Percentiles rank a stretch among this genome's conserved stretches.
These are phyloP conservation scores for Drosophila virilis DNA, from an alignment of 1,140 invertebrate genomes.

Conservation along the genomic window DNA sequence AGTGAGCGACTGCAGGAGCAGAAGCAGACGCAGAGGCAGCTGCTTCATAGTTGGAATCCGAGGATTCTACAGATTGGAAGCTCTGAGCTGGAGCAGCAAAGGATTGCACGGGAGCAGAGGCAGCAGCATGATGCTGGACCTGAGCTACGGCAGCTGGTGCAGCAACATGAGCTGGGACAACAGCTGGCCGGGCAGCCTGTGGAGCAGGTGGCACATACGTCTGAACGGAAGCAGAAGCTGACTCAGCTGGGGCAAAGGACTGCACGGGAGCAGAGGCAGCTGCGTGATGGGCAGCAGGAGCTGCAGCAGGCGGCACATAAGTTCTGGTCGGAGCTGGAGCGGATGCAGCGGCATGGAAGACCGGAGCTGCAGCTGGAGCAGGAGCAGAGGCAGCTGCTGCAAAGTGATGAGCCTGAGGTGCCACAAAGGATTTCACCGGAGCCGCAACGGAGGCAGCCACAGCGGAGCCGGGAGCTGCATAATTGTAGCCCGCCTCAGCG, in stretches of 20 bases:
- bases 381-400: slow-evolving; percentile 9
- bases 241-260: slow-evolving; percentile 36
- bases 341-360: slow-evolving; percentile 18
- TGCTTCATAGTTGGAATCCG: slow-evolving; percentile 41
- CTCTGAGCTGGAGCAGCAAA: slow-evolving; percentile 49
- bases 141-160: slow-evolving; percentile 24
- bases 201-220: slow-evolving; percentile 28
- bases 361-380: slow-evolving; percentile 13
- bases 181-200: slow-evolving; percentile 15
- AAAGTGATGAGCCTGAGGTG: slow-evolving; percentile 4
- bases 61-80: slow-evolving; percentile 43
- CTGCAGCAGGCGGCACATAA: slow-evolving; percentile 13
- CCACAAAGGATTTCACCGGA: slow-evolving; percentile 49
- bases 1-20: slow-evolving; percentile 35
- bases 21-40: slow-evolving; percentile 62
- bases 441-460: slow-evolving; percentile 52
- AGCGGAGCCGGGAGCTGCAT: slow-evolving; percentile 50
- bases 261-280: slow-evolving; percentile 48
- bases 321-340: slow-evolving; percentile 35
- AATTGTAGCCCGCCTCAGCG: slow-evolving; percentile 69
- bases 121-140: slow-evolving; percentile 35
- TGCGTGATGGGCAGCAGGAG: slow-evolving; percentile 38
- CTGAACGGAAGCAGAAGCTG: slow-evolving; percentile 30
- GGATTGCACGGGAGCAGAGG: slow-evolving; percentile 30
- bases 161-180: slow-evolving; percentile 20